A percentile compares a stretch with the other conserved stretches of the same genome.
phyloP scores from a whole-genome alignment of 2,113 vertebrate genomes.

The Parus major region DNA sequence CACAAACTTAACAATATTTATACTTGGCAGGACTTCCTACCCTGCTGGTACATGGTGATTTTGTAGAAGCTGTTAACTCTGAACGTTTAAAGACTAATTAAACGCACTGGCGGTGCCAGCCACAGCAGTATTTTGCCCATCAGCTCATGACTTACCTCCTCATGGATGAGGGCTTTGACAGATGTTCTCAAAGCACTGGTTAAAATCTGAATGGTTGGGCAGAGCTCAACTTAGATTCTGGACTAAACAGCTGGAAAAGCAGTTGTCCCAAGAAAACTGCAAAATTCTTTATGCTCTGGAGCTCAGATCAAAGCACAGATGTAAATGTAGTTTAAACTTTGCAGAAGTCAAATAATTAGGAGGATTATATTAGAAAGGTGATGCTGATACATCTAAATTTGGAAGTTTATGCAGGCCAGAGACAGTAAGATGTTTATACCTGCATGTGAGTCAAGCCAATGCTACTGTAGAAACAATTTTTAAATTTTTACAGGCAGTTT shows the following conservation, averaged over 20 bases:
- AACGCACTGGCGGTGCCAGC: not conserved
- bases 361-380: not conserved
- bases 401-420: not conserved
- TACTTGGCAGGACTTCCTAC: not conserved
- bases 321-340: not conserved
- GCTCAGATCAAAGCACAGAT: not conserved
- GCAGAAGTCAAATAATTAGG: not conserved
- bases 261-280: not conserved
- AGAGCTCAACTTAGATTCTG: not conserved
- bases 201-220: not conserved
- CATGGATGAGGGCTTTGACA: not conserved
- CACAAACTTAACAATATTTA: not conserved
- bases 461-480: not conserved
- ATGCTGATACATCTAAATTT: accelerated
- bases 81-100: not conserved
- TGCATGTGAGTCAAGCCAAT: not conserved
- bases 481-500: not conserved
- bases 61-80: not conserved
- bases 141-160: not conserved
- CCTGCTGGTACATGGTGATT: not conserved
- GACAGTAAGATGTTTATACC: not conserved
- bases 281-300: not conserved
- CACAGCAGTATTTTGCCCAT: not conserved
- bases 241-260: not conserved
- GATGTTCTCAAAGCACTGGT: not conserved